Conservation (phyloP, 2,113 vertebrate genomes). For the Polypterus bichir region DNA sequence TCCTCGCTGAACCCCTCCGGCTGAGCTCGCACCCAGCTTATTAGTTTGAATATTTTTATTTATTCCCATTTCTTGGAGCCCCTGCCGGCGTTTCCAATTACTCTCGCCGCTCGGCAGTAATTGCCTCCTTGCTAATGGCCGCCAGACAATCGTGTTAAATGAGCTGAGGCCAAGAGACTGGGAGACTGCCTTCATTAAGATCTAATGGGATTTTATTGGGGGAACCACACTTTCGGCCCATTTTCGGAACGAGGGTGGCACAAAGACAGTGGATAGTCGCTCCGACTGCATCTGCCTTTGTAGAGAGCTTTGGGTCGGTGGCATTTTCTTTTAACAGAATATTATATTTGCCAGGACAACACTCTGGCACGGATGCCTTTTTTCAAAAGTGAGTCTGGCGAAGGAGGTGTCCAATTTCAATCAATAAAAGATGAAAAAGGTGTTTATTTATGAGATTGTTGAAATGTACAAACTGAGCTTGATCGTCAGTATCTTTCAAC, state of each 20-base stretch:
- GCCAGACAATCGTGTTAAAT: conserved; percentile 99
- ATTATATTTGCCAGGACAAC: too few species aligned
- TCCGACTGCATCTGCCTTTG: too few species aligned
- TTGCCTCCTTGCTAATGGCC: conserved; percentile 99
- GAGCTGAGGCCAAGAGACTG: conserved; percentile 97
- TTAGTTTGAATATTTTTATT: conserved; percentile 99
- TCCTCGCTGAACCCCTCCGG: conserved; percentile 69
- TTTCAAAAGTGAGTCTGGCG: too few species aligned
- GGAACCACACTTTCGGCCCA: conserved; percentile 61
- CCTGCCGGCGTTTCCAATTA: conserved; percentile 99
- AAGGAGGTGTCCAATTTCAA: too few species aligned
- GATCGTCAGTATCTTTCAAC: not conserved
- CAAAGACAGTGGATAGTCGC: too few species aligned
- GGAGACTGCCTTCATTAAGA: conserved; percentile 99
- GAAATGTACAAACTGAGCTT: not conserved
- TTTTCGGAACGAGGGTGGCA: too few species aligned
- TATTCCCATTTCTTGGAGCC: conserved; percentile 95
- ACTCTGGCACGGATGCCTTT: too few species aligned
- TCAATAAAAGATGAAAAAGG: too few species aligned
- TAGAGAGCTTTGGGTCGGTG: too few species aligned
- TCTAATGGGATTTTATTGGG: conserved; percentile 98
- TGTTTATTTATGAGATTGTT: too few species aligned
- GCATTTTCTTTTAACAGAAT: too few species aligned
- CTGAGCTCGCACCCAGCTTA: conserved; percentile 57
- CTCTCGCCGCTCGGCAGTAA: conserved; percentile 98